Conservation (phyloP, 1,140 invertebrate species). For the Scaptomyza graminum region DNA sequence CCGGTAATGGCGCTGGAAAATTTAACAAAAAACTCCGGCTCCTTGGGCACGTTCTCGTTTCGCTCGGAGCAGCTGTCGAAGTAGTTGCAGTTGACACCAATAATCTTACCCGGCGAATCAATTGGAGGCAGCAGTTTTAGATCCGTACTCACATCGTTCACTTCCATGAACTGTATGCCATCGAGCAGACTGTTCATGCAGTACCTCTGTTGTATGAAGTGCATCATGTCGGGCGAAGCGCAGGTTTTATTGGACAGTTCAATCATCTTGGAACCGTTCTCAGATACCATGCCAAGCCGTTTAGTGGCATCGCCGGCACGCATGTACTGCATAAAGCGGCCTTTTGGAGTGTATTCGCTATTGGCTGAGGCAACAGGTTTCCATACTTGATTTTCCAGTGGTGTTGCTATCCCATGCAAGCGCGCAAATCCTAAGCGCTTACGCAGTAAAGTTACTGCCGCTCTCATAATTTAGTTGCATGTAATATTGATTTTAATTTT, state of each 20-base stretch:
- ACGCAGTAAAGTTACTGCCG: constrained; percentile 51
- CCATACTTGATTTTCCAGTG: not conserved
- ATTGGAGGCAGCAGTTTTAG: constrained; percentile 87
- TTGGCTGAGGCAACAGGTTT: constrained; percentile 4
- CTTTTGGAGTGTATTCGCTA: constrained; percentile 40
- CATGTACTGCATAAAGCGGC: constrained; percentile 76
- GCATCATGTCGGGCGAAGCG: constrained; percentile 63
- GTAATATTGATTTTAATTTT: constrained; percentile 1
- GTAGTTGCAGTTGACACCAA: constrained; percentile 92
- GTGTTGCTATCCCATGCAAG: constrained; percentile 21
- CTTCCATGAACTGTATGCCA: constrained; percentile 59
- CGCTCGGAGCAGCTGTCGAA: constrained; percentile 91
- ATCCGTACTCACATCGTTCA: constrained; percentile 72
- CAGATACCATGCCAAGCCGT: constrained; percentile 70
- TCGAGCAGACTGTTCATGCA: constrained; percentile 58
- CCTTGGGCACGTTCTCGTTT: constrained; percentile 86
- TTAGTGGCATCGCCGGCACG: constrained; percentile 45
- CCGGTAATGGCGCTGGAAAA: constrained; percentile 91
- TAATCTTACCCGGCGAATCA: constrained; percentile 89
- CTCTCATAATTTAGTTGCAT: constrained; percentile 39
- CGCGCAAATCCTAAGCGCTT: constrained; percentile 28
- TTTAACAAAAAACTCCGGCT: constrained; percentile 91
- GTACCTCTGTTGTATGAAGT: constrained; percentile 69
- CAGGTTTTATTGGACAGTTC: constrained; percentile 57
- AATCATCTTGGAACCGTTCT: constrained; percentile 67